Evolutionary conservation across 2,888 invertebrate species (phyloP).

Genomic region (Sicus ferrugineus): DNA sequence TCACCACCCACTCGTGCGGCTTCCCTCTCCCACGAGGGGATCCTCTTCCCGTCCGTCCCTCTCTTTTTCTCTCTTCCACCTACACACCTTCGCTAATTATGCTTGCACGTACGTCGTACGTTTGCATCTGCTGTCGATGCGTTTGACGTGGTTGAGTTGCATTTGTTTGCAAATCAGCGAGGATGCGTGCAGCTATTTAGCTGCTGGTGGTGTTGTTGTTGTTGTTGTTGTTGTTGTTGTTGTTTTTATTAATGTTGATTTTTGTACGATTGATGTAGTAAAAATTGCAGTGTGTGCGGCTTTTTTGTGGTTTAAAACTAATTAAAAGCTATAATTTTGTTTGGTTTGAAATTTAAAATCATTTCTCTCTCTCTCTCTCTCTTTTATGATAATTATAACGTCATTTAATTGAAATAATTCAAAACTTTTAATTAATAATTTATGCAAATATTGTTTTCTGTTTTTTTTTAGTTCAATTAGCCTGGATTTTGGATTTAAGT

Average conservation of each 20-base stretch:
- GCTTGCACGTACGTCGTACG: not conserved
- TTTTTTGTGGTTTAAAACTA: constrained; percentile 15
- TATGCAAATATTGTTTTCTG: constrained; percentile 23
- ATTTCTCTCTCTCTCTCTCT: not conserved
- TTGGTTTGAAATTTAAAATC: not conserved
- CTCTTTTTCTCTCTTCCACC: not conserved
- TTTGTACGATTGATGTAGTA: constrained; percentile 42
- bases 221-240: constrained; percentile 6
- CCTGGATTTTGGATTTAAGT: constrained; percentile 13
- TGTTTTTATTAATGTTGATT: constrained; percentile 37
- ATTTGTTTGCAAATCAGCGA: constrained; percentile 17
- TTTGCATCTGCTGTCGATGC: not conserved
- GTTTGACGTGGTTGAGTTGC: constrained; percentile 3
- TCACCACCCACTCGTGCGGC: not conserved
- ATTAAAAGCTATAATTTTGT: constrained; percentile 10
- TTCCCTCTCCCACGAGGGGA: not conserved
- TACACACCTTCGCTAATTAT: constrained; percentile 18
- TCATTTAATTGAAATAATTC: not conserved
- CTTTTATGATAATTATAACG: not conserved
- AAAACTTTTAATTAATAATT: constrained; percentile 18
- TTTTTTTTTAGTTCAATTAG: not conserved
- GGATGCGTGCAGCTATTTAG: constrained; percentile 15
- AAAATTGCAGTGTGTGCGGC: not conserved
- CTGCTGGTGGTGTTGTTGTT: not conserved
- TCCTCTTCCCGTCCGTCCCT: too few relatives aligned